Percentiles rank a stretch among this genome's conserved stretches.
These are phyloP conservation scores for Platyscapa corneri DNA, from an alignment of 1,140 invertebrate species.

Conservation along the genomic window DNA sequence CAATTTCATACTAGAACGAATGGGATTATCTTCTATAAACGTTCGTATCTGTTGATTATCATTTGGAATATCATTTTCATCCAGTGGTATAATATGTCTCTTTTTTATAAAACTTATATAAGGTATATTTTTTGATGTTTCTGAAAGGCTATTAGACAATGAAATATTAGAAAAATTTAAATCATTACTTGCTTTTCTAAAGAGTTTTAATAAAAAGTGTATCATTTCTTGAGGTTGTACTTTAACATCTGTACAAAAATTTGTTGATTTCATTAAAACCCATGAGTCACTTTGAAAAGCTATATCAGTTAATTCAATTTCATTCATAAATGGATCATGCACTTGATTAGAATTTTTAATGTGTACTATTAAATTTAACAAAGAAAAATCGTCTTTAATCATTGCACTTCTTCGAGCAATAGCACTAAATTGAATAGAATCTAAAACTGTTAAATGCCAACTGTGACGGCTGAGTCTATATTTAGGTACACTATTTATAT, in stretches of 20 bases:
- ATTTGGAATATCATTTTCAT: conserved; percentile 52
- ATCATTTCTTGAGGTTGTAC: conserved; percentile 75
- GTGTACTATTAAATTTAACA: conserved; percentile 78
- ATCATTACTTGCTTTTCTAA: conserved; percentile 57
- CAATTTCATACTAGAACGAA: conserved; percentile 60
- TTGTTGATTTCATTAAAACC: conserved; percentile 70
- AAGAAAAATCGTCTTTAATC: conserved; percentile 71
- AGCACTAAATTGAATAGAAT: conserved; percentile 79
- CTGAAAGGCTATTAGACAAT: conserved; percentile 58
- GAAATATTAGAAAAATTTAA: conserved; percentile 67
- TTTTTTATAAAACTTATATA: conserved; percentile 66
- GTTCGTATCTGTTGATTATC: conserved; percentile 52
- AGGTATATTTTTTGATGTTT: conserved; percentile 55
- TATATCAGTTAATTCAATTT: conserved; percentile 77
- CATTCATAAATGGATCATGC: conserved; percentile 77
- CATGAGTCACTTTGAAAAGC: conserved; percentile 76
- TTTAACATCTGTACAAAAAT: conserved; percentile 63
- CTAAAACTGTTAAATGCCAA: conserved; percentile 81
- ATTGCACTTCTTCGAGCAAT: conserved; percentile 74
- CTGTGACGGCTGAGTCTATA: conserved; percentile 81
- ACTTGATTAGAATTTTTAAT: conserved; percentile 81
- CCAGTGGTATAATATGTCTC: conserved; percentile 61
- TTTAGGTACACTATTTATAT: conserved; percentile 70
- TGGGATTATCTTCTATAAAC: conserved; percentile 49
- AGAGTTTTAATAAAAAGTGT: conserved; percentile 74